phyloP scores from a whole-genome alignment of 2,797 vertebrate species.

The Karalla daura region DNA sequence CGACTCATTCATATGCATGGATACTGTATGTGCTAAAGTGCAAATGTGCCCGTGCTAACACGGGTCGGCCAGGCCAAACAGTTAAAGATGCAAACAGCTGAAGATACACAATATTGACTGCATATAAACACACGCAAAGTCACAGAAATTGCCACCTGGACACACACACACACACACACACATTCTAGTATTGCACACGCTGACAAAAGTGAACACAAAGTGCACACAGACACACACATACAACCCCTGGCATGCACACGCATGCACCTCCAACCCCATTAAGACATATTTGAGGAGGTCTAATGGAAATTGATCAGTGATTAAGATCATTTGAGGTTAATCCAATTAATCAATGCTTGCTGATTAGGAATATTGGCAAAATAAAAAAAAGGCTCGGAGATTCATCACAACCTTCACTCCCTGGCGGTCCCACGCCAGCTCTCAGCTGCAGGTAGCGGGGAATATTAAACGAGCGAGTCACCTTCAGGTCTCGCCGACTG shows the following conservation, averaged over 20 bases:
- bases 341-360: constrained; percentile 79
- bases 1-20: neutral
- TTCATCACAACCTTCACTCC: constrained; percentile 25
- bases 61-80: neutral
- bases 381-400: constrained; percentile 35
- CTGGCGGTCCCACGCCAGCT: constrained; percentile 18
- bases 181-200: neutral
- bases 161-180: neutral
- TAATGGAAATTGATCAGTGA: constrained; percentile 84
- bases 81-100: neutral
- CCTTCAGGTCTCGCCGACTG: constrained; percentile 49
- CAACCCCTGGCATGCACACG: constrained; percentile 7
- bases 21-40: neutral
- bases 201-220: neutral
- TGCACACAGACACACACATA: neutral
- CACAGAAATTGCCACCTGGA: no score
- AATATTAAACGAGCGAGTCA: constrained; percentile 66
- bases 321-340: constrained; percentile 77
- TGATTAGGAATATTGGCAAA: constrained; percentile 67
- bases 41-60: neutral
- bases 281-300: constrained; percentile 72
- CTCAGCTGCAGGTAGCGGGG: constrained; percentile 10
- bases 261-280: constrained; percentile 69
- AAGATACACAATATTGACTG: neutral
- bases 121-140: neutral